Base-by-base conservation (phyloP, 1,140 invertebrate species). In the Meloidogyne hapla region DNA sequence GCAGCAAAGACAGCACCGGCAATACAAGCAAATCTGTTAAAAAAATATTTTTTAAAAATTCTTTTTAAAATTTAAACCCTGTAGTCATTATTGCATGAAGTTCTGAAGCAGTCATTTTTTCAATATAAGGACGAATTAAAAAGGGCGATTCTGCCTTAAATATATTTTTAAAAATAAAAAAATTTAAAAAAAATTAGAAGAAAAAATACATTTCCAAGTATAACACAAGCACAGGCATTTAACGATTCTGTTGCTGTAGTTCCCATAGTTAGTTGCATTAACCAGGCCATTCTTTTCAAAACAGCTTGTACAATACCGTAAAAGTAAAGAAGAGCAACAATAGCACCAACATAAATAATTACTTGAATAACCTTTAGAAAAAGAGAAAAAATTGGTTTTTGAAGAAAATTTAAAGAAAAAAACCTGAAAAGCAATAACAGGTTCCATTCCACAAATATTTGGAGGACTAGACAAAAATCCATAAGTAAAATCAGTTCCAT, bases 191-290 rank as follows among this genome's bases (percentile, higher is more conserved):
- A n/a, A n/a, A n/a, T n/a, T n/a, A n/a, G n/a, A n/a, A n/a, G n/a
- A n/a, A n/a, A 56, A 56, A 56, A 56, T 25, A 73, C 71, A 92
- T 93, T 92, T 82, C 94, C 93, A 5, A 96, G 88, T 83, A 95
- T 95, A n/a, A 94, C 92, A 86, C 94, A 94, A 1, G 92, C 93
- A 1, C 93, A 92, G n/a, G 93, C 91, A 78, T 92, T 94, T 25
- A 96, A 91, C 73, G 93, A 95, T 88, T 96, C 94, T 69, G 93
- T 94, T 15, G 94, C 92, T 0, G 94, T 94, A 3, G 94, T 96
- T n/a, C 91, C 92, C 67, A 76, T n/a, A 28, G 74, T 76, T 13
- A 76, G 9, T 76, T 69, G 68, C 79, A 77, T 56, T 45, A 68
- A 56, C 62, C 65, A 23, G 40, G 48, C 40, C 26, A 77, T 64